Evolutionary conservation across 2,888 invertebrate genomes (phyloP).

Genomic region (Schizaphis graminum): DNA sequence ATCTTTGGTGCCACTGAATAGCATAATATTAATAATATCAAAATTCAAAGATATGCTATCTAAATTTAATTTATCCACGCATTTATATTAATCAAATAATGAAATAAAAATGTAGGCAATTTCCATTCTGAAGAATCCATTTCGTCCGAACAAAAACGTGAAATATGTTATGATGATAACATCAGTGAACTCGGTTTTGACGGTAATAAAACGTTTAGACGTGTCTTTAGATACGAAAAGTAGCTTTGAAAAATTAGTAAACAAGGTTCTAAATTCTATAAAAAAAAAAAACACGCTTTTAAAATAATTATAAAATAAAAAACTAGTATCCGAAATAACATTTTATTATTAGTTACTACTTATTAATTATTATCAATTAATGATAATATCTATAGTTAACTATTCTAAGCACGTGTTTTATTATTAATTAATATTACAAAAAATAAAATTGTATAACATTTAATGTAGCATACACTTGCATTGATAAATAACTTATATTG

Average conservation of each 20-base stretch:
- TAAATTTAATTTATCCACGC: background rate
- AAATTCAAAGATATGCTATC: no score
- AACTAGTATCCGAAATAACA: background rate
- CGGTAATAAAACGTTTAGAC: background rate
- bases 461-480: background rate
- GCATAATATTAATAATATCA: no score
- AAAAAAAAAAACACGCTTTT: background rate
- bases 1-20: no score
- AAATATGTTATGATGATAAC: background rate
- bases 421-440: no score
- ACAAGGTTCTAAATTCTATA: background rate
- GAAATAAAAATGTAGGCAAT: background rate
- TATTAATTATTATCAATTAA: background rate
- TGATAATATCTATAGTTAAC: background rate
- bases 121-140: background rate
- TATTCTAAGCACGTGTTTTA: background rate
- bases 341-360: background rate
- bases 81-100: background rate
- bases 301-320: background rate
- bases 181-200: background rate
- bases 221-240: background rate
- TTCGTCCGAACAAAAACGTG: background rate
- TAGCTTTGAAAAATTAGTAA: background rate
- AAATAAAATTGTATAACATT: background rate
- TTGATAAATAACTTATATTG: background rate